Evolutionary conservation across 1,140 invertebrate genomes (phyloP).

Genomic region (Tyrophagus putrescentiae): DNA sequence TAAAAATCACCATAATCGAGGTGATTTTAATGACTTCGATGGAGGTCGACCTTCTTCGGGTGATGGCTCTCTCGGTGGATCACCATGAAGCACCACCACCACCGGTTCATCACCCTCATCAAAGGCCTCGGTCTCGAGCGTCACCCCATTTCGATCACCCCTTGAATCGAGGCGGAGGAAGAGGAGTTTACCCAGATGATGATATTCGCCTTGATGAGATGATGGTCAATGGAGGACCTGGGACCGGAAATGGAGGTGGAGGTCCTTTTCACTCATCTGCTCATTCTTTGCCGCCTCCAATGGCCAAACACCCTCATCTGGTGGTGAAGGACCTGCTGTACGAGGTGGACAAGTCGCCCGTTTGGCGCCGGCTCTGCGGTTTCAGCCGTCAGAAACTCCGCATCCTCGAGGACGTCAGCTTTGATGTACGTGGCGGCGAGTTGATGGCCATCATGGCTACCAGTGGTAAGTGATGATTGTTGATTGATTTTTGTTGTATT

Average conservation of each 20-base stretch:
- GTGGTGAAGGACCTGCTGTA: constrained; percentile 43
- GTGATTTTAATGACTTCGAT: neutral
- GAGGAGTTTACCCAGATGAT: no score
- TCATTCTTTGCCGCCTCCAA: neutral
- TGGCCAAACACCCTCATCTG: constrained; percentile 43
- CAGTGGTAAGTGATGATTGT: constrained; percentile 33
- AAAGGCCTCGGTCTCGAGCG: neutral
- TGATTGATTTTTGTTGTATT: no score
- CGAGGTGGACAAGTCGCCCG: constrained; percentile 36
- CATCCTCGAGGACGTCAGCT: constrained; percentile 51
- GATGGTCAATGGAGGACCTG: neutral
- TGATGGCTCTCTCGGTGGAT: neutral
- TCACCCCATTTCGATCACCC: neutral
- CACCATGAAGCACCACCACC: no score
- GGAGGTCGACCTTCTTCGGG: no score
- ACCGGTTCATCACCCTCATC: neutral
- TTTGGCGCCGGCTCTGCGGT: constrained; percentile 29
- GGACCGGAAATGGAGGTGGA: no score
- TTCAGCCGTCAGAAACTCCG: constrained; percentile 31
- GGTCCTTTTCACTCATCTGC: neutral
- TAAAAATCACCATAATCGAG: neutral
- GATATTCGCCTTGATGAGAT: constrained; percentile 10
- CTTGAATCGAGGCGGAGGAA: no score
- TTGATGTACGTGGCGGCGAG: constrained; percentile 75
- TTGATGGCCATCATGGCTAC: constrained; percentile 76